phyloP scores from a whole-genome alignment of 2,797 vertebrate species.

The Micropoecilia bifurca region DNA sequence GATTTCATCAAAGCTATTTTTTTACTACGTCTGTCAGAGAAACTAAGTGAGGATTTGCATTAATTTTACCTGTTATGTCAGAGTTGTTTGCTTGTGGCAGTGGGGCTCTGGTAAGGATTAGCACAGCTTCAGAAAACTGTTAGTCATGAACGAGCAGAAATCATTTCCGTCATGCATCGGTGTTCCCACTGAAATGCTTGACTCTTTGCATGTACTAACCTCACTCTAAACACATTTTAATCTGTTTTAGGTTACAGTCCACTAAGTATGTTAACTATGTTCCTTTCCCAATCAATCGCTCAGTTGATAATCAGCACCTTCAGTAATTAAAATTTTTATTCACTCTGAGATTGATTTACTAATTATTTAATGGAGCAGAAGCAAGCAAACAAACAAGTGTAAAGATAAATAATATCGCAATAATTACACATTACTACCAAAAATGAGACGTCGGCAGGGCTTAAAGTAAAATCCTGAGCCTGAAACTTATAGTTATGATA shows the following conservation, averaged over 20 bases:
- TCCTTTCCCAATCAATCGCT: not conserved
- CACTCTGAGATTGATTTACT: not conserved
- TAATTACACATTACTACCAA: not conserved
- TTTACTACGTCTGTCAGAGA: not conserved
- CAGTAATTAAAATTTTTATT: not conserved
- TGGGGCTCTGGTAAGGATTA: not conserved
- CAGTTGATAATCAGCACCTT: not conserved
- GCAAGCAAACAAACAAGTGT: not conserved
- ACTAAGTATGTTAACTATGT: not conserved
- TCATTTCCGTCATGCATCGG: not conserved
- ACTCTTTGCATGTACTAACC: not conserved
- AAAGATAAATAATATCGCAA: not conserved
- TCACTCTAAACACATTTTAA: not conserved
- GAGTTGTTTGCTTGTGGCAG: not conserved
- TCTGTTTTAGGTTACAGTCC: not conserved
- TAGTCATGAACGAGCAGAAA: not conserved
- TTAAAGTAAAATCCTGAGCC: too few species aligned
- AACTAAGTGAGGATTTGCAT: not conserved
- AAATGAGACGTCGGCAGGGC: not conserved
- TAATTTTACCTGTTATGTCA: not conserved
- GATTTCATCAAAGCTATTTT: conserved; percentile 16
- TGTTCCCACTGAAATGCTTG: not conserved
- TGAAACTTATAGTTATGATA: too few species aligned
- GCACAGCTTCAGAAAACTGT: not conserved
- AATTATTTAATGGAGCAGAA: not conserved